Conservation (phyloP, 2,113 vertebrate genomes). For the Lampris megalopsis region DNA sequence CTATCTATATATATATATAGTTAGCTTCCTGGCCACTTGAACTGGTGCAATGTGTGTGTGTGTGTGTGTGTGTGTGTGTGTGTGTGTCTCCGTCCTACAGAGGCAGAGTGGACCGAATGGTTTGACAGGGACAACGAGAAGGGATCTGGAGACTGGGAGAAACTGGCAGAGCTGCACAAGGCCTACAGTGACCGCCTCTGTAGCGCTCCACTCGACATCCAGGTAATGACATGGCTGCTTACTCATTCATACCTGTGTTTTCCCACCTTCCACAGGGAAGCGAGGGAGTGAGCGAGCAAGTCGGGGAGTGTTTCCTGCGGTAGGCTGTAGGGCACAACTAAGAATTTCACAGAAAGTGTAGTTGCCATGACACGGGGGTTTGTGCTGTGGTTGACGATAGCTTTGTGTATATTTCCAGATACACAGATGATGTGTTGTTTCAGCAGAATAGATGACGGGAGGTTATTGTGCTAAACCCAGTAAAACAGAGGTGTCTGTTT, state of each 20-base stretch:
- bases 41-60: not conserved
- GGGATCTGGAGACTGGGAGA: slow-evolving; percentile 91
- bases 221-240: slow-evolving; percentile 80
- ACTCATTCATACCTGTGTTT: slow-evolving; percentile 10
- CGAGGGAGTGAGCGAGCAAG: too few relatives aligned
- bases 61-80: slow-evolving; percentile 15
- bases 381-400: too few relatives aligned
- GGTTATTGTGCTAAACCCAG: too few relatives aligned
- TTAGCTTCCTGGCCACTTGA: not conserved
- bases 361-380: not conserved
- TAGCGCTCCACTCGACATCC: slow-evolving; percentile 90
- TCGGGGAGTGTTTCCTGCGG: too few relatives aligned
- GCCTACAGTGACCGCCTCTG: slow-evolving; percentile 89
- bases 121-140: slow-evolving; percentile 87
- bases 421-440: too few relatives aligned
- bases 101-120: slow-evolving; percentile 97
- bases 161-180: slow-evolving; percentile 87
- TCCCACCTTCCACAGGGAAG: not conserved
- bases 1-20: too few relatives aligned
- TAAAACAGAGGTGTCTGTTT: too few relatives aligned
- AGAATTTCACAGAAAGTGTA: not conserved
- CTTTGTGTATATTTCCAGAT: too few relatives aligned
- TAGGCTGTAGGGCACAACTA: not conserved
- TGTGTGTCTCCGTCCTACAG: slow-evolving; percentile 73
- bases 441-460: too few relatives aligned